Evolutionary conservation across 1,140 invertebrate species (phyloP).

Genomic region (Meloidogyne floridensis): DNA sequence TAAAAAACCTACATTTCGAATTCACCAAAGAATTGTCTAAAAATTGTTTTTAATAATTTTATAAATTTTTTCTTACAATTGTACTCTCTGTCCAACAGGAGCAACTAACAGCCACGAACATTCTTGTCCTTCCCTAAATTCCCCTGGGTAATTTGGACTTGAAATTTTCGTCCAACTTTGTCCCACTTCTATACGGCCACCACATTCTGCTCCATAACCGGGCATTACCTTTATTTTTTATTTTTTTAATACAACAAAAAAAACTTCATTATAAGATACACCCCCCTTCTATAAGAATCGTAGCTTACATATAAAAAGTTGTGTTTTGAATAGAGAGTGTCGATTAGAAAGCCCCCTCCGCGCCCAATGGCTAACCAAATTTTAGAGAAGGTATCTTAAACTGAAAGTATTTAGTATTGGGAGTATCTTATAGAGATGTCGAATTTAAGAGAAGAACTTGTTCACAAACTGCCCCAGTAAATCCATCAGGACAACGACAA

Average conservation of each 20-base stretch:
- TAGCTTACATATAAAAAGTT: no score
- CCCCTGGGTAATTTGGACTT: conserved; percentile 57
- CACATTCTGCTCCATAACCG: conserved; percentile 63
- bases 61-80: conserved; percentile 29
- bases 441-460: not conserved
- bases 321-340: no score
- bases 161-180: conserved; percentile 52
- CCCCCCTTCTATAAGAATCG: no score
- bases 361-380: no score
- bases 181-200: conserved; percentile 52
- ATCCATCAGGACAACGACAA: conserved; percentile 64
- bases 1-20: conserved; percentile 61
- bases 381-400: no score
- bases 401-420: no score
- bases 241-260: conserved; percentile 8
- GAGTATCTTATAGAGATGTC: no score
- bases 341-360: no score
- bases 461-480: conserved; percentile 55
- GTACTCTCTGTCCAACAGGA: conserved; percentile 56
- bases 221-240: conserved; percentile 61
- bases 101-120: conserved; percentile 63
- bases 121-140: conserved; percentile 64
- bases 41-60: not conserved
- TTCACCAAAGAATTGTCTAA: conserved; percentile 58
- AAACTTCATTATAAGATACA: no score